Evolutionary conservation across 2,888 invertebrate genomes (phyloP).

Genomic region (Sinelater perroti): DNA sequence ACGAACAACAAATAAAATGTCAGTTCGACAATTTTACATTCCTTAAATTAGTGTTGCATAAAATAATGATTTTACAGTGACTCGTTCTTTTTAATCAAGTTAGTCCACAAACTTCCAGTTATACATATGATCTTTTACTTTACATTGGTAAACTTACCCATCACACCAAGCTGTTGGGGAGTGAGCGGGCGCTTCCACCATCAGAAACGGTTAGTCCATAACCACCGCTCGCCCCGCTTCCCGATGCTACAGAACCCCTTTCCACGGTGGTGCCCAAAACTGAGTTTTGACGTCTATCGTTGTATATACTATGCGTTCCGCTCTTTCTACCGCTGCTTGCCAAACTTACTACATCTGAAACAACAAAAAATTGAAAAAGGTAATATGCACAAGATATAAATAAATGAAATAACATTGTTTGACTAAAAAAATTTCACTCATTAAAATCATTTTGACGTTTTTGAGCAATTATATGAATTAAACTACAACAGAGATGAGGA

Average conservation of each 20-base stretch:
- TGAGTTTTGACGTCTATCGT: slow-evolving; percentile 62
- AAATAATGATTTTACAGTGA: no score
- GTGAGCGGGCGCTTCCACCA: slow-evolving; percentile 73
- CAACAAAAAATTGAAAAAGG: neutral
- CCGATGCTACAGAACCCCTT: slow-evolving; percentile 73
- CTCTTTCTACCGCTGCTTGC: slow-evolving; percentile 72
- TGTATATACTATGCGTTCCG: slow-evolving; percentile 60
- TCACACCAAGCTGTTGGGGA: slow-evolving; percentile 87
- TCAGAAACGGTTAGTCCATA: slow-evolving; percentile 44
- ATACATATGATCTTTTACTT: no score
- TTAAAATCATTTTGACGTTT: no score
- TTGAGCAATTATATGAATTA: no score
- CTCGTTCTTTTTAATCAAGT: no score
- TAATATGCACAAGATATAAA: no score
- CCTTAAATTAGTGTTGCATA: no score
- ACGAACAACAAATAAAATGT: no score
- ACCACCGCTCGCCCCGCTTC: slow-evolving; percentile 67
- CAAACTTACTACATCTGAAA: slow-evolving; percentile 68
- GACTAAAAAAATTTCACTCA: no score
- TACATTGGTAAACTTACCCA: slow-evolving; percentile 72
- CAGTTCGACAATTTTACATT: no score
- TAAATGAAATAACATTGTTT: neutral
- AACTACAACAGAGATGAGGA: no score
- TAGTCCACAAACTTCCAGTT: no score
- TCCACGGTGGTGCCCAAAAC: slow-evolving; percentile 65